Evolutionary conservation across 1,140 invertebrate genomes (phyloP).

Genomic region (Mylabris phalerata): DNA sequence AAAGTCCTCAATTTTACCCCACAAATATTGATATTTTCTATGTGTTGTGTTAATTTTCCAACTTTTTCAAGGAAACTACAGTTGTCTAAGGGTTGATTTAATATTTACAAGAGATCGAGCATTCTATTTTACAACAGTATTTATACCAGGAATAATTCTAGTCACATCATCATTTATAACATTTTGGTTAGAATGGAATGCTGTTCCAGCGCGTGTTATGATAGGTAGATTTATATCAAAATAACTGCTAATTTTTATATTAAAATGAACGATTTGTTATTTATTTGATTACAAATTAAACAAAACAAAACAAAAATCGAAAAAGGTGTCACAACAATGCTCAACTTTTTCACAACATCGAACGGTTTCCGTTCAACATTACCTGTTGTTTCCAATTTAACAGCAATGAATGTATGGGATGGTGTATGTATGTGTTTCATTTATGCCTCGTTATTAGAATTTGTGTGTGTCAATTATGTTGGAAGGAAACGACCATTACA

Average conservation of each 20-base stretch:
- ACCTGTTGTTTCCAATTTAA: slow-evolving; percentile 87
- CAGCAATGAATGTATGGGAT: slow-evolving; percentile 94
- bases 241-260: too few species aligned
- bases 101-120: slow-evolving; percentile 89
- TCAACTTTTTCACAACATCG: slow-evolving; percentile 95
- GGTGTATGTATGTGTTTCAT: slow-evolving; percentile 96
- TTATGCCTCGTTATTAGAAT: slow-evolving; percentile 87
- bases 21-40: too few species aligned
- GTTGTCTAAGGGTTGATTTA: slow-evolving; percentile 84
- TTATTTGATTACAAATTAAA: too few species aligned
- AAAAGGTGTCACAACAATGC: slow-evolving; percentile 89
- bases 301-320: slow-evolving; percentile 18
- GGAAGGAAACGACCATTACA: slow-evolving; percentile 82
- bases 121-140: slow-evolving; percentile 94
- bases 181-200: slow-evolving; percentile 95
- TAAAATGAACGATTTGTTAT: too few species aligned
- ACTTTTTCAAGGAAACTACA: slow-evolving; percentile 76
- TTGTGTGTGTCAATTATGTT: slow-evolving; percentile 91
- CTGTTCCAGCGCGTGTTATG: slow-evolving; percentile 88
- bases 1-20: too few species aligned
- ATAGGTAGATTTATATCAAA: slow-evolving; percentile 59
- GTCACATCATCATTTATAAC: slow-evolving; percentile 89
- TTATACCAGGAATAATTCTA: slow-evolving; percentile 91
- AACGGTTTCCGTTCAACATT: slow-evolving; percentile 82
- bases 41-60: neutral